Evolutionary conservation across 2,888 invertebrate genomes (phyloP), one percentile per base, ranked within the genome.

Genomic region (Elgonia sp.): DNA sequence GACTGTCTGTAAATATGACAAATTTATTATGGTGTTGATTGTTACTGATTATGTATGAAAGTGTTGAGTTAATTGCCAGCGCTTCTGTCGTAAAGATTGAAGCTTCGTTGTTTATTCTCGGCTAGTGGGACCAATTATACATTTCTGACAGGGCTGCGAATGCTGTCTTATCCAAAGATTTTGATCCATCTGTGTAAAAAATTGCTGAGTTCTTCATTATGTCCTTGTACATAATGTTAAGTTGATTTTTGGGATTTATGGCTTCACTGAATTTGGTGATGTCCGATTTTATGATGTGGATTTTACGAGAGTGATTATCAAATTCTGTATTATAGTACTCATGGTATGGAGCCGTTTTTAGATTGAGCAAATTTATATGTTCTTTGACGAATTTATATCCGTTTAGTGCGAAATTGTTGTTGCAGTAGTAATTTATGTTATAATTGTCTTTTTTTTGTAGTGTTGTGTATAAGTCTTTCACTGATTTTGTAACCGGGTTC

Each of bases 121-220:
- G 0, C 1, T 2, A 10, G 10, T 7, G 14, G 18, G 12, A 6
- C 21, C 21, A 37, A n/a, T 9, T 20, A 9, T 7, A 10, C 6
- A n/a, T 29, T 9, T 0, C 67, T 2, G 5, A 5, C 14, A 0
- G 3, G 57, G 1, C 53, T 4, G 69, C 42, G 53, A 79, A 12
- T 21, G 57, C 10, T 42, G 40, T 42, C 21, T 69, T 12, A 55
- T 21, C n/a, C 0, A 6, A 9, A 16, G 8, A 18, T 65, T 70
- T 80, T 3, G 70, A 80, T 1, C 80, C 80, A 37, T 80, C 80
- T 29, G 70, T 79, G 39, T 55, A 79, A n/a, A 69, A 69, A 8
- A 8, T 46, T 1, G 5, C 16, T 5, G 50, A 77, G 16, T 67
- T 14, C 4, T 29, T 5, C 7, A 77, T 10, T 8, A 39, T 3